Percentiles rank a stretch among this genome's conserved stretches.
Conservation (phyloP, 1,140 invertebrate species). For the Zaprionus camerounensis region DNA sequence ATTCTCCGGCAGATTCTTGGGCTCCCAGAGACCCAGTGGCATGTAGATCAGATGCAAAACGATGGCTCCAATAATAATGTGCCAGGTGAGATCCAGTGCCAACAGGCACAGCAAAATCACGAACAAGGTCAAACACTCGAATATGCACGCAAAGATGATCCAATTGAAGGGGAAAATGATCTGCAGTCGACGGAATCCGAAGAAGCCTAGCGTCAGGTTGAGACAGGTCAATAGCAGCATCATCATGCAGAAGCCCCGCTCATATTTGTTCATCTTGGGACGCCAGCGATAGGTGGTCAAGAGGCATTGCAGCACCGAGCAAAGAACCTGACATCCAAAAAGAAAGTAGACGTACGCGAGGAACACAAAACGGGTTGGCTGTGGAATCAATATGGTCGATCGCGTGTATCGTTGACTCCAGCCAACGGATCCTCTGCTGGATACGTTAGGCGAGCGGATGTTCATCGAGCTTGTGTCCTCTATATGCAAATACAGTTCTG, state of each 20-base stretch:
- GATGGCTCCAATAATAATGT: slow-evolving; percentile 20
- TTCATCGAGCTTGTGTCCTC: background rate
- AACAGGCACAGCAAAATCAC: slow-evolving; percentile 35
- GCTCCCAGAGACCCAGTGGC: slow-evolving; percentile 51
- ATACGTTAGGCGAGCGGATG: background rate
- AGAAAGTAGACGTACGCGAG: slow-evolving; percentile 42
- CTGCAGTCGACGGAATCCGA: slow-evolving; percentile 66
- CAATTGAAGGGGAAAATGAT: slow-evolving; percentile 52
- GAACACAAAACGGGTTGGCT: slow-evolving; percentile 24
- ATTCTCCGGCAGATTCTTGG: slow-evolving; percentile 25
- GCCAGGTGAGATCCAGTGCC: slow-evolving; percentile 51
- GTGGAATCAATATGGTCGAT: background rate
- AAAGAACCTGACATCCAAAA: slow-evolving; percentile 36
- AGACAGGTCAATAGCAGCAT: slow-evolving; percentile 50
- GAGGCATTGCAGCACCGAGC: slow-evolving; percentile 55
- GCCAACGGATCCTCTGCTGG: no score
- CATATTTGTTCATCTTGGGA: slow-evolving; percentile 7
- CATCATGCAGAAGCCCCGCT: slow-evolving; percentile 43
- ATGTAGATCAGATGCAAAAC: slow-evolving; percentile 45
- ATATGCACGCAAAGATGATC: slow-evolving; percentile 57
- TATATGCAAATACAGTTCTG: slow-evolving; percentile 24
- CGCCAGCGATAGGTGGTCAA: slow-evolving; percentile 50
- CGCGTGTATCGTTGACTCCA: no score
- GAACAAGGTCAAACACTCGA: slow-evolving; percentile 58
- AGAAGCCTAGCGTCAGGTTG: slow-evolving; percentile 46